Conservation (phyloP, 2,888 invertebrate species). For the Agrilus mali region DNA sequence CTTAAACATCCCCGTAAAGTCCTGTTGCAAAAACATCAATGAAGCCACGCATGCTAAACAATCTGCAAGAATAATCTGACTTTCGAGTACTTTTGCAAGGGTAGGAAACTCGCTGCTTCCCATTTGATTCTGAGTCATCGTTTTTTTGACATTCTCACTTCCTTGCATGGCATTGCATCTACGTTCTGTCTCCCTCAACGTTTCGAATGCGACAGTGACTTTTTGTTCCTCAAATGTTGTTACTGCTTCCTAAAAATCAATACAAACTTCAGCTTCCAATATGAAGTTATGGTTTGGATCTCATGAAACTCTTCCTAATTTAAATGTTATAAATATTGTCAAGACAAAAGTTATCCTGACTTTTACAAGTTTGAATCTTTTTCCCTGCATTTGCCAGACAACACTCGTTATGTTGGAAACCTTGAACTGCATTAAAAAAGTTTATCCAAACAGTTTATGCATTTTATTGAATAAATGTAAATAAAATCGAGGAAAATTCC, state of each 20-base stretch:
- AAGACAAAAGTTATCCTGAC: too few relatives aligned
- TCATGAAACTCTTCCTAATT: too few relatives aligned
- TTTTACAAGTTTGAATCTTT: too few relatives aligned
- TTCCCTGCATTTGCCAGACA: too few relatives aligned
- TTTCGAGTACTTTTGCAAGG: conserved; percentile 41
- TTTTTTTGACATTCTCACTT: conserved; percentile 35
- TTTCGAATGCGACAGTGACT: conserved; percentile 41
- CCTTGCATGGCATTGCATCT: conserved; percentile 40
- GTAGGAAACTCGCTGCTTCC: conserved; percentile 19
- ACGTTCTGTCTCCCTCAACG: conserved; percentile 47
- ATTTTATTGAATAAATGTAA: too few relatives aligned
- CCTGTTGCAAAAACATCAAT: conserved; percentile 51
- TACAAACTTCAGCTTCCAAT: too few relatives aligned
- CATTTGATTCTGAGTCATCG: conserved; percentile 38
- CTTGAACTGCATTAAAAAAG: too few relatives aligned
- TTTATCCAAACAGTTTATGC: too few relatives aligned
- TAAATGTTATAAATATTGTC: too few relatives aligned
- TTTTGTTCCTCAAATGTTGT: conserved; percentile 60
- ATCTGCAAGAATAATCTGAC: conserved; percentile 54
- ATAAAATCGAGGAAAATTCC: too few relatives aligned
- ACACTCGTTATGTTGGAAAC: too few relatives aligned
- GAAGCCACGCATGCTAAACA: conserved; percentile 51
- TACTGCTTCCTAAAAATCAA: conserved; percentile 44
- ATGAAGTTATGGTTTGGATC: too few relatives aligned
- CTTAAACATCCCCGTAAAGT: conserved; percentile 47